Evolutionary conservation across 2,888 invertebrate genomes (phyloP), one percentile per base, ranked within the genome.

Genomic region (Elaeidobius kamerunicus): DNA sequence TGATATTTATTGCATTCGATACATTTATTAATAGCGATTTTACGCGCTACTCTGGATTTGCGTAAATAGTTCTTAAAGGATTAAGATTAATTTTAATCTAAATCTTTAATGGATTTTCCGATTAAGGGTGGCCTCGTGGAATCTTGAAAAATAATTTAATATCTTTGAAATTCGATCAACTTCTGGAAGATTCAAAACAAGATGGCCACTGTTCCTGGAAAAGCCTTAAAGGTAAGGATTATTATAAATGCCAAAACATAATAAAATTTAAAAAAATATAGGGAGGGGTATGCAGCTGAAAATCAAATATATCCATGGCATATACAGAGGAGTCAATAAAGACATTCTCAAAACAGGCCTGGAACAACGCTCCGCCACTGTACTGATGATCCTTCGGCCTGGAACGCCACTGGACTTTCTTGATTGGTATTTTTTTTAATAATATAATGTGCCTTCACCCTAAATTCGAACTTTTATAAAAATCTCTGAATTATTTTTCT

Each of bases 261-360:
- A 3, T 11, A 30, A 7, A 30, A 3, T 30, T 30, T 6, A 4
- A 6, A 9, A 23, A 4, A 6, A 23, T 4, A 7, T 14, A 74
- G 75, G 70, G 67, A 61, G 56, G 55, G 51, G 38, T 51, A 20
- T 16, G 4, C 15, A 7, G 53, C 62, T 32, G 55, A 64, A 32
- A 20, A 55, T 2, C 0, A 81, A 79, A 58, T 66, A 81, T 20
- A 85, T 85, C 47, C 83, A 79, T 60, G 78, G 82, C 1, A 83
- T 86, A 0, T 57, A 71, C 0, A 76, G 86, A 47, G 69, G 70
- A 2, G 76, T 78, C 0, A 65, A 76, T 11, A 60, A 61, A 0
- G 52, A 62, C 1, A 67, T 56, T 7, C 51, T 67, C 3, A 53
- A 60, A 54, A 60, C 67, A 3, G 71, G 67, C 34, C 55, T 76